Evolutionary conservation across 1,140 invertebrate genomes (phyloP).

Genomic region (Anastatus disparis): DNA sequence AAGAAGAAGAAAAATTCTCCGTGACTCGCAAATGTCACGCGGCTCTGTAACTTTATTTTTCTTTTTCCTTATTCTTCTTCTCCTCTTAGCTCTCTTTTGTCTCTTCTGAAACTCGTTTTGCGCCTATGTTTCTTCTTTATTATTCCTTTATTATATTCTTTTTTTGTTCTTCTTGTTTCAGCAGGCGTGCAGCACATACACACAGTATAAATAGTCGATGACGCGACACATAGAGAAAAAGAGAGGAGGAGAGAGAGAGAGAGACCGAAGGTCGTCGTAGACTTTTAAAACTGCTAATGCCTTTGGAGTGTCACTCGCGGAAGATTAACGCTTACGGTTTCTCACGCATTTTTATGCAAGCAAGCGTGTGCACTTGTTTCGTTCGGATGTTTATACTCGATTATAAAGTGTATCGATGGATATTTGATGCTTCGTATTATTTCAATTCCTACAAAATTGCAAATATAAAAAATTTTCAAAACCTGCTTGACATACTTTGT

Average conservation of each 20-base stretch:
- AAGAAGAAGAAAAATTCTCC: no score
- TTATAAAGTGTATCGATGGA: no score
- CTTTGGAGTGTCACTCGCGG: constrained; percentile 44
- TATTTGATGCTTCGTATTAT: no score
- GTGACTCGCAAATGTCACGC: constrained; percentile 22
- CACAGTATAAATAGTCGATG: constrained; percentile 59
- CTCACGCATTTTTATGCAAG: background rate
- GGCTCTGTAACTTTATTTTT: constrained; percentile 40
- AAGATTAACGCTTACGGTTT: constrained; percentile 37
- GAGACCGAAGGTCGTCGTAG: constrained; percentile 49
- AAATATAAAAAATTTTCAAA: no score
- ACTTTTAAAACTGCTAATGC: constrained; percentile 35
- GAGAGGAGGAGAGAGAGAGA: background rate
- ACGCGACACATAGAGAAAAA: constrained; percentile 43
- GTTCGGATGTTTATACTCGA: no score
- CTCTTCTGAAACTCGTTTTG: constrained; percentile 18
- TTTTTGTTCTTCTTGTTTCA: background rate
- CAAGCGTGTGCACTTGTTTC: no score
- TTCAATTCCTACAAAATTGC: no score
- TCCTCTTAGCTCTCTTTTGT: constrained; percentile 3
- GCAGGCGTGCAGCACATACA: constrained; percentile 28
- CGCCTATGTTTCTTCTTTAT: constrained; percentile 27
- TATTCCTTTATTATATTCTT: constrained; percentile 45
- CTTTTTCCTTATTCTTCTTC: constrained; percentile 5
- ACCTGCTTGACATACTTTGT: no score